These are phyloP conservation scores for Erebia ligea DNA, from an alignment of 2,888 invertebrate genomes.

Conservation along the genomic window DNA sequence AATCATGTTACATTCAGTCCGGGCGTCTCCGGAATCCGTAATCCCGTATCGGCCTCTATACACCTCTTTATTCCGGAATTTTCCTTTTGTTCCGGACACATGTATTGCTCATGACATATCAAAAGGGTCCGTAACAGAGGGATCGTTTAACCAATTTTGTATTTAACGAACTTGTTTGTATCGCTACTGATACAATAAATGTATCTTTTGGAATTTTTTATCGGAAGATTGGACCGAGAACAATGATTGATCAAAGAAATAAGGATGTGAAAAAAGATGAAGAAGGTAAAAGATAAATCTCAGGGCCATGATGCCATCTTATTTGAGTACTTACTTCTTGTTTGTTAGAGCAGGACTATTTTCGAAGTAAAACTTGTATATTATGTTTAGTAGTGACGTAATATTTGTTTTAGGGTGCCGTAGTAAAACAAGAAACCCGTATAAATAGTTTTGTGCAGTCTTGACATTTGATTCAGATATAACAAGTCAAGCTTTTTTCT, in stretches of 20 bases:
- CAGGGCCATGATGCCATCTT: too few relatives aligned
- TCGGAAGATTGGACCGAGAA: neutral
- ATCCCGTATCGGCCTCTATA: constrained; percentile 19
- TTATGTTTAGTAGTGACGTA: too few relatives aligned
- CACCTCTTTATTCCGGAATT: constrained; percentile 5
- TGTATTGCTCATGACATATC: constrained; percentile 12
- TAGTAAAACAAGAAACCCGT: too few relatives aligned
- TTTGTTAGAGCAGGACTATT: too few relatives aligned
- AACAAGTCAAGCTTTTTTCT: too few relatives aligned
- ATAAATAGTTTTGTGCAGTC: too few relatives aligned
- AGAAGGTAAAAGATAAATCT: too few relatives aligned
- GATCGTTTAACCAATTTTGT: constrained; percentile 3
- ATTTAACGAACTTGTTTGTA: constrained; percentile 11
- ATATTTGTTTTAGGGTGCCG: too few relatives aligned
- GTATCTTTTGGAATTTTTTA: neutral
- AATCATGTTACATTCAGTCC: constrained; percentile 27
- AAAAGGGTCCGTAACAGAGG: constrained; percentile 12
- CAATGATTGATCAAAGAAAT: neutral
- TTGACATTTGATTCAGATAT: too few relatives aligned
- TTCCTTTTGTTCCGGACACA: constrained; percentile 13
- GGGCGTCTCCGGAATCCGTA: constrained; percentile 25
- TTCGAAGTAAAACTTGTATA: too few relatives aligned
- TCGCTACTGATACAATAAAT: constrained; percentile 9
- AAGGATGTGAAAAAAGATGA: too few relatives aligned
- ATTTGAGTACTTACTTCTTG: too few relatives aligned